phyloP scores from a whole-genome alignment of 2,888 invertebrate genomes.

The Mythimna pallens region DNA sequence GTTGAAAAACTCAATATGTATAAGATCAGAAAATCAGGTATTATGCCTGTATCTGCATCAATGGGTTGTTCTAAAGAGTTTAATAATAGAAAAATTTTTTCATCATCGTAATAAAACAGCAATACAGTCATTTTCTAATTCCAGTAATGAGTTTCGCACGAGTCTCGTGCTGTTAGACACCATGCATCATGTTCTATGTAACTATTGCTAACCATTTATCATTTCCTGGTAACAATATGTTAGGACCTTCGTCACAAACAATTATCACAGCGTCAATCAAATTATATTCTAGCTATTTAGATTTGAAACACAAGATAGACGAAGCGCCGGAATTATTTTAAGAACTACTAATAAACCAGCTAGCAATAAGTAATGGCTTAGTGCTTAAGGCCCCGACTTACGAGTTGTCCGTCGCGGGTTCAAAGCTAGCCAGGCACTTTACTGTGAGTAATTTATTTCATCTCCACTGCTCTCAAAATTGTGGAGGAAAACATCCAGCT shows the following conservation, averaged over 20 bases:
- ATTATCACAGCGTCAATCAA: neutral
- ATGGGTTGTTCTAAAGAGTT: neutral
- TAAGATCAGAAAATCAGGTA: no score
- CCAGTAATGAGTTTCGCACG: constrained; percentile 5
- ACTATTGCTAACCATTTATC: neutral
- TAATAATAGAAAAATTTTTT: neutral
- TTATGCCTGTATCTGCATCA: no score
- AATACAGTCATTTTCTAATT: neutral
- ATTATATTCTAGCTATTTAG: constrained; percentile 7
- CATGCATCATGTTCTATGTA: constrained; percentile 7
- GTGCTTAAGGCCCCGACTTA: no score
- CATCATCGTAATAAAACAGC: neutral
- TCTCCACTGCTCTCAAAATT: no score
- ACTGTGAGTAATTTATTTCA: no score
- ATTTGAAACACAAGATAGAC: neutral
- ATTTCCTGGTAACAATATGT: constrained; percentile 24
- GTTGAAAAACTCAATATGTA: no score
- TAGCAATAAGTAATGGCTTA: no score
- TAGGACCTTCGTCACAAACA: neutral
- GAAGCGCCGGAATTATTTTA: no score
- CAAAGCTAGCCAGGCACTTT: no score
- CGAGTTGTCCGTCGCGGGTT: no score
- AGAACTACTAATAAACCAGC: no score
- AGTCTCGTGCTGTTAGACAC: constrained; percentile 1
- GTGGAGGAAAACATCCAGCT: no score